These are phyloP conservation scores for Platysteira castanea DNA, from an alignment of 2,113 vertebrate species.

Conservation along the genomic window DNA sequence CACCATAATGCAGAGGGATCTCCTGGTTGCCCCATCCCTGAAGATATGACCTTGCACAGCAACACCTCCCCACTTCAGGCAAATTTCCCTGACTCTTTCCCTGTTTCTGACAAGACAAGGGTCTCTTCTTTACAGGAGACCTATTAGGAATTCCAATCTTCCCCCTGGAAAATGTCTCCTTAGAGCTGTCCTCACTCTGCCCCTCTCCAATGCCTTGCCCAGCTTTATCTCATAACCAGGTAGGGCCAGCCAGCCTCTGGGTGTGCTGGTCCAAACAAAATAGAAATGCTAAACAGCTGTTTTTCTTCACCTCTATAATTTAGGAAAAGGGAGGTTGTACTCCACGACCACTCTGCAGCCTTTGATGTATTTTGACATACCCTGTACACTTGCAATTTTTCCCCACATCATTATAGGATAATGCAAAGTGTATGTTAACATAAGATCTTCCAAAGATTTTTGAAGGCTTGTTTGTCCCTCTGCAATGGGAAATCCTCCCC, in stretches of 20 bases:
- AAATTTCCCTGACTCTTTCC: background rate
- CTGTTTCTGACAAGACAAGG: background rate
- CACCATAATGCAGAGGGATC: background rate
- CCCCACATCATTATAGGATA: background rate
- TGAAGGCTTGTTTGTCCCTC: slow-evolving; percentile 22
- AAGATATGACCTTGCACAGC: background rate
- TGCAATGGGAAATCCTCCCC: slow-evolving; percentile 2
- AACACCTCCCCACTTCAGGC: background rate
- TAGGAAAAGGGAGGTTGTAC: background rate
- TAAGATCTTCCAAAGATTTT: background rate
- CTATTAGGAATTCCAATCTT: background rate
- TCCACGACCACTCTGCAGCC: background rate
- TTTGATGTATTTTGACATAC: background rate
- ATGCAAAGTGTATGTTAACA: background rate
- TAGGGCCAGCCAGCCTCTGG: background rate
- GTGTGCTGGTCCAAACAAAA: background rate
- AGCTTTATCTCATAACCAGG: background rate
- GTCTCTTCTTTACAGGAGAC: background rate
- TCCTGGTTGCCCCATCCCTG: background rate
- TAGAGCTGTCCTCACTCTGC: background rate
- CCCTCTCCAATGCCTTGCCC: background rate
- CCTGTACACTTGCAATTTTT: background rate
- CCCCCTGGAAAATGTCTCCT: background rate
- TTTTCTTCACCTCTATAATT: background rate
- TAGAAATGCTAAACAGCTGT: background rate